phyloP scores from a whole-genome alignment of 2,888 invertebrate genomes.

The Buathra laborator region DNA sequence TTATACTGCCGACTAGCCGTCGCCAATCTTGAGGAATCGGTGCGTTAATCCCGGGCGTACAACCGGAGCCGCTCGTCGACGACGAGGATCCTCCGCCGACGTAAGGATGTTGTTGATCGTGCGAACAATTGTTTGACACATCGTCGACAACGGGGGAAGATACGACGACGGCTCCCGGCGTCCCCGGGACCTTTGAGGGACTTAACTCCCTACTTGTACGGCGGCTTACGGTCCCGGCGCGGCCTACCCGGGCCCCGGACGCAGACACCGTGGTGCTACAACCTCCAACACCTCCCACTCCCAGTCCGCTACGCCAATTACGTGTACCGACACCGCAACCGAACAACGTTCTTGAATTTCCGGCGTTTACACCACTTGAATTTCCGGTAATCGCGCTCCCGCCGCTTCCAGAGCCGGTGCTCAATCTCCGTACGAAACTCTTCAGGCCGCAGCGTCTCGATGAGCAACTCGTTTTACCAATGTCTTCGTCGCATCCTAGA shows the following conservation, averaged over 20 bases:
- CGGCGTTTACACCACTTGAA: constrained; percentile 15
- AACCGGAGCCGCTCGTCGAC: constrained; percentile 36
- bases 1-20: constrained; percentile 84
- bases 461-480: constrained; percentile 45
- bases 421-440: constrained; percentile 77
- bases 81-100: constrained; percentile 35
- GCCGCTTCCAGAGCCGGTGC: constrained; percentile 68
- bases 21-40: constrained; percentile 81
- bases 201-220: constrained; percentile 82
- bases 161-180: constrained; percentile 67
- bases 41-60: constrained; percentile 46
- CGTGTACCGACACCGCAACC: constrained; percentile 56
- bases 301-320: constrained; percentile 46
- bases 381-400: constrained; percentile 59
- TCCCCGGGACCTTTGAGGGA: constrained; percentile 76
- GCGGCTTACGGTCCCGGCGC: constrained; percentile 79
- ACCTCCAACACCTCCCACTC: constrained; percentile 52
- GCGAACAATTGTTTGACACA: constrained; percentile 52
- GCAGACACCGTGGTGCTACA: constrained; percentile 81
- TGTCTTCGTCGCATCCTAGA: constrained; percentile 58
- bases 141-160: constrained; percentile 66
- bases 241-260: constrained; percentile 76
- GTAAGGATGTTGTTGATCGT: constrained; percentile 22
- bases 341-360: constrained; percentile 44
- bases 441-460: constrained; percentile 71